phyloP scores from a whole-genome alignment of 2,797 vertebrate genomes.

The Catamblyrhynchus diadema region DNA sequence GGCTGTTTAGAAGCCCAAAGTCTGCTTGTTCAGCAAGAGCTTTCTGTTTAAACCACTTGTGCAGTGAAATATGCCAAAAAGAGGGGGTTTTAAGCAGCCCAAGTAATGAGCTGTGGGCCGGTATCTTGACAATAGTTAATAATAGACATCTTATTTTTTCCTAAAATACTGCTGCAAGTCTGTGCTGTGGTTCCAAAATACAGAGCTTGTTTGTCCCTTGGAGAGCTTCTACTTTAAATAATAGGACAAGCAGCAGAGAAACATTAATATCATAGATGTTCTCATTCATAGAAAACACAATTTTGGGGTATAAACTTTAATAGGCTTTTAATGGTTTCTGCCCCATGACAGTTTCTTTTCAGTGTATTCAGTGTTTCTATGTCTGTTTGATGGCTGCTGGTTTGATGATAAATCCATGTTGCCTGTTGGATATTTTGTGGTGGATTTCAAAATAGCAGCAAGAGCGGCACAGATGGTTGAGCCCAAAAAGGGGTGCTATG shows the following conservation, averaged over 20 bases:
- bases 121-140: constrained; percentile 53
- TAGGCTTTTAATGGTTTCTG: neutral
- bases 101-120: constrained; percentile 38
- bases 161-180: constrained; percentile 38
- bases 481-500: neutral
- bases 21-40: constrained; percentile 18
- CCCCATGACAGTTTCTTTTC: neutral
- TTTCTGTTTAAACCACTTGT: constrained; percentile 11
- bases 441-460: neutral
- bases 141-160: constrained; percentile 40
- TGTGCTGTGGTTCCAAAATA: constrained; percentile 26
- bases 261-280: neutral
- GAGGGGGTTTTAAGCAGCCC: constrained; percentile 27
- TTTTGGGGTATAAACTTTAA: neutral
- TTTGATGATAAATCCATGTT: neutral
- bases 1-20: neutral
- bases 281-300: neutral
- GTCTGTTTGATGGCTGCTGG: neutral
- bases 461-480: neutral
- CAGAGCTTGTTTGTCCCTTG: constrained; percentile 1
- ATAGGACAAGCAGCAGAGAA: neutral
- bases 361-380: neutral
- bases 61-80: constrained; percentile 2
- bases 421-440: neutral
- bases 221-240: constrained; percentile 1